Evolutionary conservation across 2,797 vertebrate genomes (phyloP), one percentile per base, ranked within the genome.

Genomic region (Characodon lateralis): DNA sequence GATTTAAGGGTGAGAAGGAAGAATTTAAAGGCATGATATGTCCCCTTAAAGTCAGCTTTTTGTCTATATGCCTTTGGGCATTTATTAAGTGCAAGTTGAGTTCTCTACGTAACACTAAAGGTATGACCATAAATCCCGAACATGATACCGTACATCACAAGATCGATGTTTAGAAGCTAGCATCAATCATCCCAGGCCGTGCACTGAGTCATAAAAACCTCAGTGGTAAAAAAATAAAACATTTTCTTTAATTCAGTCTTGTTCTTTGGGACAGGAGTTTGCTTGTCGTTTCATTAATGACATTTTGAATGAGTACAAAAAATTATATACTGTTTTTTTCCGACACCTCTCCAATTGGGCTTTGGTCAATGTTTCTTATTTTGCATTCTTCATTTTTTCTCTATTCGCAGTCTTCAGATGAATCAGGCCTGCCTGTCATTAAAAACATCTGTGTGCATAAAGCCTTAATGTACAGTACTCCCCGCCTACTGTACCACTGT

Each of bases 401-500:
- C 24, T 2, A 76, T 84, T 85, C 78, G 77, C 81, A 80, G 65
- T 68, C 71, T 82, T 85, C 63, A 85, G 78, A 85, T 84, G 77
- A 87, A 87, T 82, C 80, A 85, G 70, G 84, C 72, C 63, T 59
- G 22, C 58, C 66, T 77, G 58, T 89, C 78, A 92, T 93, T 85
- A 84, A 87, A 91, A 90, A 83, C 93, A 93, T 83, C 66, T 92
- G 92, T 87, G 85, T 76, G 73, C 76, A 79, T 56, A 65, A 53
- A n/a, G 51, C 39, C 58, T 81, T 77, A 58, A 80, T 84, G 73
- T 88, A 91, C 87, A 88, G 84, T 83, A 66, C 80, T 84, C 83
- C 84, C 85, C 83, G 89, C 88, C 87, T 91, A 86, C 88, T 90
- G 91, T 88, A 84, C 79, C 80, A 63, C 78, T 83, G 83, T 90